Conservation (phyloP, 2,888 invertebrate species). For the Panzeria rudis region DNA sequence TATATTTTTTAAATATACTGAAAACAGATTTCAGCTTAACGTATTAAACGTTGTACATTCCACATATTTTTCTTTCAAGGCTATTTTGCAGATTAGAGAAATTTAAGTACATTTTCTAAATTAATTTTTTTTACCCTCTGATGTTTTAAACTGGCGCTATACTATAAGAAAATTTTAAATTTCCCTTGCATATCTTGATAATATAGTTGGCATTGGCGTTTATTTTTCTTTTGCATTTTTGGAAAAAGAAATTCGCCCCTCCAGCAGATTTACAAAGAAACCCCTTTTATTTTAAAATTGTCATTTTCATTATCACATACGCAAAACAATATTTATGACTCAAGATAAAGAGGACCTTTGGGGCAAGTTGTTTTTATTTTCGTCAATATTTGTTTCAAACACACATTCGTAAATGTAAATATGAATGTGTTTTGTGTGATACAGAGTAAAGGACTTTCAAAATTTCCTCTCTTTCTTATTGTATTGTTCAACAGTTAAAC, state of each 20-base stretch:
- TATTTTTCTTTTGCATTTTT: not conserved
- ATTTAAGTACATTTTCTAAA: too few relatives aligned
- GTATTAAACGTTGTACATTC: too few relatives aligned
- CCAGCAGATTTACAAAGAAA: not conserved
- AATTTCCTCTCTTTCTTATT: not conserved
- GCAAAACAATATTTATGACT: constrained; percentile 73
- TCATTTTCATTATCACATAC: constrained; percentile 63
- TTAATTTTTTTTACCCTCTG: too few relatives aligned
- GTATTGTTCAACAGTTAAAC: constrained; percentile 31
- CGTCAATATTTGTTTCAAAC: constrained; percentile 47
- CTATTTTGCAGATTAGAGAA: too few relatives aligned
- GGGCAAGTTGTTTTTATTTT: constrained; percentile 70
- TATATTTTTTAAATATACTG: too few relatives aligned
- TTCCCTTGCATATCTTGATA: not conserved
- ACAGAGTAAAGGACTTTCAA: not conserved
- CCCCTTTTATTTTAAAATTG: constrained; percentile 42
- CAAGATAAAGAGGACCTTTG: constrained; percentile 74
- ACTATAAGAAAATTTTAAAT: not conserved
- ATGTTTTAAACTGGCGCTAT: not conserved
- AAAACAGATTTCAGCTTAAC: too few relatives aligned
- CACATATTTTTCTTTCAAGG: not conserved
- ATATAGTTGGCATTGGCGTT: not conserved
- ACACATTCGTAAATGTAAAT: not conserved
- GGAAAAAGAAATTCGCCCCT: not conserved
- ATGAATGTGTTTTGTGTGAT: not conserved